These are phyloP conservation scores for Cylloceria caligata DNA, from an alignment of 2,888 invertebrate species.

Conservation along the genomic window DNA sequence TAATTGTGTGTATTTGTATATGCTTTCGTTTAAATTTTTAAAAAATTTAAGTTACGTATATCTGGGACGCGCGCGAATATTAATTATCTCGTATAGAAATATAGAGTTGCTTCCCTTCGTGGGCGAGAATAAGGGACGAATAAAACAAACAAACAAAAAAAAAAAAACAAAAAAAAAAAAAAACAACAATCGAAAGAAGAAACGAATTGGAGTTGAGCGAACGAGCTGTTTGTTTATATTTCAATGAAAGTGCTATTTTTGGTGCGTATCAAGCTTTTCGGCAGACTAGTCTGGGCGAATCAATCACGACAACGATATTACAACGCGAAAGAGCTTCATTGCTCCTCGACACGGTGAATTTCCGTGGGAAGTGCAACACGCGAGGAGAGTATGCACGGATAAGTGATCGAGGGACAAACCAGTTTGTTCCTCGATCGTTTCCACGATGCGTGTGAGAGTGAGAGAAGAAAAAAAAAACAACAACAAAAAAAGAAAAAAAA, in stretches of 20 bases:
- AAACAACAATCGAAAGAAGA: conserved; percentile 44
- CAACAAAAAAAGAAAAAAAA: conserved; percentile 45
- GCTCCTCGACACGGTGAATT: conserved; percentile 17
- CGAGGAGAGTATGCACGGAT: conserved; percentile 31
- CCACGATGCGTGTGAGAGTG: conserved; percentile 58
- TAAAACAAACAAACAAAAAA: too few relatives aligned
- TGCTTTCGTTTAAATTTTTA: conserved; percentile 53
- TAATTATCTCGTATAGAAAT: conserved; percentile 72
- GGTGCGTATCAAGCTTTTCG: conserved; percentile 18
- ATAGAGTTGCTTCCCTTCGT: conserved; percentile 68
- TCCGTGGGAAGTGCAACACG: conserved; percentile 13
- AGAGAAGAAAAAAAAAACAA: conserved; percentile 64
- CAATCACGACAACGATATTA: conserved; percentile 26
- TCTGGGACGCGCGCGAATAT: conserved; percentile 72
- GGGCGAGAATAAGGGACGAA: conserved; percentile 50
- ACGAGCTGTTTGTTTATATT: conserved; percentile 27
- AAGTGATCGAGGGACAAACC: conserved; percentile 25
- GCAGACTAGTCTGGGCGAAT: conserved; percentile 1
- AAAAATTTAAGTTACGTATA: conserved; percentile 74
- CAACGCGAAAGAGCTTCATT: conserved; percentile 40
- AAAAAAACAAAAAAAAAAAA: too few relatives aligned
- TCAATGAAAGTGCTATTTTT: conserved; percentile 20
- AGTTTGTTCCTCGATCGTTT: conserved; percentile 24
- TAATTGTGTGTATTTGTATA: conserved; percentile 39
- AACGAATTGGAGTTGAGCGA: conserved; percentile 49